Conservation (phyloP, 2,888 invertebrate genomes). For the Drosophila borborema region DNA sequence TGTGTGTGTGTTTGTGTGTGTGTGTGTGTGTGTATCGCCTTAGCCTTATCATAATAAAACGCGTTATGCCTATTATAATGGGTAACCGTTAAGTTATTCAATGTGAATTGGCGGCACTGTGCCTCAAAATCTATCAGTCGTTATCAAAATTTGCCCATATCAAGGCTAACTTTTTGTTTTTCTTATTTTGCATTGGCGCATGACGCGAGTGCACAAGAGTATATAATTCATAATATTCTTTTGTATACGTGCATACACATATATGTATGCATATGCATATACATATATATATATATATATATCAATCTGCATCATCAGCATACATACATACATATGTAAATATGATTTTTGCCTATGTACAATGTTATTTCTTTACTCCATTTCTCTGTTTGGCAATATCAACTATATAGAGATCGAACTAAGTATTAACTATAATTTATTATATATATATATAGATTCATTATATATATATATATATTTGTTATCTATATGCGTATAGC, state of each 20-base stretch:
- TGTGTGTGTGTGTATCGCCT: background rate
- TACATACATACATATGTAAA: constrained; percentile 8
- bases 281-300: background rate
- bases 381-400: constrained; percentile 7
- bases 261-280: background rate
- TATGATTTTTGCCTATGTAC: constrained; percentile 25
- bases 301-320: constrained; percentile 9
- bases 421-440: background rate
- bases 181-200: constrained; percentile 29
- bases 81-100: constrained; percentile 55
- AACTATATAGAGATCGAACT: constrained; percentile 16
- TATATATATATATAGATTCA: background rate
- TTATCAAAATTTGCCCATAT: constrained; percentile 60
- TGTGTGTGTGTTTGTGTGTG: background rate
- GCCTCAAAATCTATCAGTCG: constrained; percentile 72
- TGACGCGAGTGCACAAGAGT: constrained; percentile 41
- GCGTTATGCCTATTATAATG: constrained; percentile 25
- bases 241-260: constrained; percentile 9
- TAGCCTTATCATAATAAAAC: constrained; percentile 44
- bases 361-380: background rate
- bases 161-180: constrained; percentile 34
- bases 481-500: constrained; percentile 10
- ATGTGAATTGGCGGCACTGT: constrained; percentile 64
- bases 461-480: background rate
- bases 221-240: constrained; percentile 39